Evolutionary conservation across 1,140 invertebrate genomes (phyloP), one percentile per base, ranked within the genome.

Genomic region (Grapholita molesta): DNA sequence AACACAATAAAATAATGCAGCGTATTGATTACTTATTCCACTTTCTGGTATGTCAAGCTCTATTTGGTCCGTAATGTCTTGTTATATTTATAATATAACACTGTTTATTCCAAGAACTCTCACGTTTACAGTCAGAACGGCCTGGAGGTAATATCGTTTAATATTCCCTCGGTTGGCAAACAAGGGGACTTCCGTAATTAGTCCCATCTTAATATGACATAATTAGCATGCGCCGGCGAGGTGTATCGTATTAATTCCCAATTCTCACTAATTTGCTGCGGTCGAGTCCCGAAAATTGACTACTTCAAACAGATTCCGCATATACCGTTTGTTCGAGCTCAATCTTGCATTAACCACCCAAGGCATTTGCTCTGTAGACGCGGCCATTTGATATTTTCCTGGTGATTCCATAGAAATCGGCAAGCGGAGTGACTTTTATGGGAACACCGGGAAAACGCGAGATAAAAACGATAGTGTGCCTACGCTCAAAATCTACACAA

Each of bases 111-210:
- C 4, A 0, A 35, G 12, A 1, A n/a, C 35, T 12, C 35, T 38
- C 35, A 5, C 35, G 7, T 30, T 30, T 7, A 4, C 35, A 0
- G n/a, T 38, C 35, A n/a, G 15, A 15, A 38, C 35, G 35, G 35
- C 35, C 25, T 30, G 55, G 25, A 15, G 30, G 55, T 61, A 30
- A 61, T 61, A 61, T 61, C 55, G 55, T 21, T 61, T 61, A 61
- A 61, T 66, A 66, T 66, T 35, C 32, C 64, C n/a, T 11, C 35
- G 64, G 32, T 66, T 66, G 23, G 21, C 64, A 66, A 66, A 66
- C 64, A 38, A 38, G 32, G 64, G 64, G 25, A 30, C 24, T 61
- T 61, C 25, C 24, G 24, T 61, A 61, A 61, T 61, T 30, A 61
- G 55, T 25, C 28, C 28, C 55, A 25, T 57, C 53, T 61, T 61